phyloP scores from a whole-genome alignment of 2,888 invertebrate genomes.

The Lumbricus terrestris region DNA sequence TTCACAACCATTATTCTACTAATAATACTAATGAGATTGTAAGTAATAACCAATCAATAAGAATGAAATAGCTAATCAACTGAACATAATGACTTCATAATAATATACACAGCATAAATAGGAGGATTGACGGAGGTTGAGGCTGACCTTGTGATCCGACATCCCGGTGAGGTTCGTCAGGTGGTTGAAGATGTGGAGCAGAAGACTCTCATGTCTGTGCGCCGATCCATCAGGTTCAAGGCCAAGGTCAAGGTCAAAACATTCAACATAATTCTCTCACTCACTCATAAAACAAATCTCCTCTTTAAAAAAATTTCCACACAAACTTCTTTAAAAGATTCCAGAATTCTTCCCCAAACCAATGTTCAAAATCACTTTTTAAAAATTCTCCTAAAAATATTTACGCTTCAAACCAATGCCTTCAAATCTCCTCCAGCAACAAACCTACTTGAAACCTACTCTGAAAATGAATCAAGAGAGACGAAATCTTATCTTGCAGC shows the following conservation, averaged over 20 bases:
- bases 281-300: neutral
- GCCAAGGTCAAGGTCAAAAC: neutral
- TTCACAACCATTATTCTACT: no score
- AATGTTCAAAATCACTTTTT: neutral
- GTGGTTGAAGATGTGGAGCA: conserved; percentile 62
- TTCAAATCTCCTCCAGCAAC: neutral
- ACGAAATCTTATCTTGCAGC: neutral
- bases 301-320: neutral
- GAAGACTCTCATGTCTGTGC: conserved; percentile 60
- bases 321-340: neutral
- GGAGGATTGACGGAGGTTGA: neutral
- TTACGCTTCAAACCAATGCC: neutral
- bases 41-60: no score
- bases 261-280: neutral
- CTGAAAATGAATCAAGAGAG: neutral
- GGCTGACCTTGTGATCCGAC: conserved; percentile 63
- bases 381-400: neutral
- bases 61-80: no score
- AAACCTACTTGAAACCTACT: neutral
- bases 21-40: no score
- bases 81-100: no score
- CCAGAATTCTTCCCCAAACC: neutral
- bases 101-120: no score
- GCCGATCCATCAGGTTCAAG: conserved; percentile 14
- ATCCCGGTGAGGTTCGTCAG: conserved; percentile 62